phyloP scores from a whole-genome alignment of 2,113 vertebrate species.

The Taurulus bubalis region DNA sequence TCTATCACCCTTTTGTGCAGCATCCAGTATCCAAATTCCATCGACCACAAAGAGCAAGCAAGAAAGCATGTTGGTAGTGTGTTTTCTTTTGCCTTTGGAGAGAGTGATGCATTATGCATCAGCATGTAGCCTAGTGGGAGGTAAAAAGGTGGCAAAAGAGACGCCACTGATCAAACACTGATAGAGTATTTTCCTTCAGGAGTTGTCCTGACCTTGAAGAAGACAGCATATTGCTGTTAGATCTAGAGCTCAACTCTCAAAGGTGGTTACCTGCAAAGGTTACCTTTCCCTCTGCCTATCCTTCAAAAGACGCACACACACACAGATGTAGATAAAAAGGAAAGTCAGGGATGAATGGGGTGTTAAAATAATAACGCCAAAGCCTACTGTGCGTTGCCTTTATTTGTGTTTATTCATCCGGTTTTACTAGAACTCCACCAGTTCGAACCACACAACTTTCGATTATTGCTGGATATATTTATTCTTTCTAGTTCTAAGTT shows the following conservation, averaged over 20 bases:
- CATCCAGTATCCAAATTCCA: background rate
- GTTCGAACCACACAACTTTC: background rate
- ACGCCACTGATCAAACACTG: conserved; percentile 59
- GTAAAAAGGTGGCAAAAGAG: conserved; percentile 25
- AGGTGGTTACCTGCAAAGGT: conserved; percentile 3
- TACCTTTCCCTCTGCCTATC: background rate
- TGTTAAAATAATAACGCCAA: background rate
- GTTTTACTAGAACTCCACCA: background rate
- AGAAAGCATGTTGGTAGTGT: background rate
- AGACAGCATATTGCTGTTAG: conserved; percentile 40
- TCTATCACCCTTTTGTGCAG: conserved; percentile 6
- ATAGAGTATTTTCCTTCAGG: conserved; percentile 52
- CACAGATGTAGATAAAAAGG: background rate
- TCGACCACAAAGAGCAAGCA: background rate
- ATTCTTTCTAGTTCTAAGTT: background rate
- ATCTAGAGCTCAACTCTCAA: conserved; percentile 21
- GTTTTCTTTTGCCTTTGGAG: conserved; percentile 1
- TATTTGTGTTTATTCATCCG: background rate
- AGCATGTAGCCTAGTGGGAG: background rate
- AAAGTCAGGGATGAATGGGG: background rate
- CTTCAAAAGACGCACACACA: background rate
- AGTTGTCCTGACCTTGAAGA: conserved; percentile 60
- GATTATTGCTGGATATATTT: background rate
- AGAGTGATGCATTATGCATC: background rate
- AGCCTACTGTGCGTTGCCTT: background rate